Conservation (phyloP, 2,797 vertebrate species). For the Gastrophryne carolinensis region DNA sequence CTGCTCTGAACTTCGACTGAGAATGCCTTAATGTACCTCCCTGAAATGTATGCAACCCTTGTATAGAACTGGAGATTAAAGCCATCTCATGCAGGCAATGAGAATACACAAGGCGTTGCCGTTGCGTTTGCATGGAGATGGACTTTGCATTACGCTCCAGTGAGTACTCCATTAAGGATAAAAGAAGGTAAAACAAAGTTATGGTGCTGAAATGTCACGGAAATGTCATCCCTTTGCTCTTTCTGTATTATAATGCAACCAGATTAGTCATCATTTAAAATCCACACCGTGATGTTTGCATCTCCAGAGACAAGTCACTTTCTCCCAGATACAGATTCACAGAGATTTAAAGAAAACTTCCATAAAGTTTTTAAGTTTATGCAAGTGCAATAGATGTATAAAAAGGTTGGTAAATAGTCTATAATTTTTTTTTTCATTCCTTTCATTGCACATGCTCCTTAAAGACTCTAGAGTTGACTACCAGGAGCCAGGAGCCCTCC, state of each 20-base stretch:
- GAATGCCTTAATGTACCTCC: not conserved
- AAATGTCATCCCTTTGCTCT: constrained; percentile 44
- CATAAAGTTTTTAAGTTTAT: too few relatives aligned
- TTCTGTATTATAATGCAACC: constrained; percentile 41
- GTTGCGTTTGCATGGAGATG: not conserved
- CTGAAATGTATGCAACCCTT: not conserved
- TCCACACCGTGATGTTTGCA: constrained; percentile 23
- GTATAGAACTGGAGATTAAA: not conserved
- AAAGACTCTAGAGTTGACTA: too few relatives aligned
- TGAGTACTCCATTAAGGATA: constrained; percentile 36
- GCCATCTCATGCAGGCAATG: too few relatives aligned
- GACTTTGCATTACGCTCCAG: constrained; percentile 20
- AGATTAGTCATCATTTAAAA: constrained; percentile 48
- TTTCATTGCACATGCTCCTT: too few relatives aligned
- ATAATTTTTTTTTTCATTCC: too few relatives aligned
- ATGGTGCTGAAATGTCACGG: constrained; percentile 47
- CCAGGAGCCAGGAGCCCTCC: too few relatives aligned
- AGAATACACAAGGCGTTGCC: too few relatives aligned
- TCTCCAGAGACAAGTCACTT: constrained; percentile 32
- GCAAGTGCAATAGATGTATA: too few relatives aligned
- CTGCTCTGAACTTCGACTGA: too few relatives aligned
- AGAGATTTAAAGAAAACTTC: too few relatives aligned
- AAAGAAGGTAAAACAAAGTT: constrained; percentile 33
- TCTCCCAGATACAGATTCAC: not conserved
- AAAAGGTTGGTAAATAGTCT: too few relatives aligned